These are phyloP conservation scores for Pterostichus madidus DNA, from an alignment of 2,888 invertebrate genomes.

Conservation along the genomic window DNA sequence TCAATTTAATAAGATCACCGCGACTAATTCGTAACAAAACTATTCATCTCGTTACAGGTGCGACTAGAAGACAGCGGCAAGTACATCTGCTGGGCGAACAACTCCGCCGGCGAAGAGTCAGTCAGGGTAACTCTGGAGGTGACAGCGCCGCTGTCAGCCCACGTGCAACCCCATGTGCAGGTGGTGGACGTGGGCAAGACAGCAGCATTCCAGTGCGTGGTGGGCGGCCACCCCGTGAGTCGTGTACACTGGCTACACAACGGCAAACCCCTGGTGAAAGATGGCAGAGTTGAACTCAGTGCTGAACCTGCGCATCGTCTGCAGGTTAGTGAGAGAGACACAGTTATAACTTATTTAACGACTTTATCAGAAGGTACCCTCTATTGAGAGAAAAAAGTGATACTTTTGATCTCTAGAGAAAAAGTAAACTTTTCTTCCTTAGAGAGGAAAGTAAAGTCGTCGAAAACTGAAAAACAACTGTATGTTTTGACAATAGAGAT, in stretches of 20 bases:
- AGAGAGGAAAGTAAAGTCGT: too few relatives aligned
- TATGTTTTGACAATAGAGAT: too few relatives aligned
- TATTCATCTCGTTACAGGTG: conserved; percentile 71
- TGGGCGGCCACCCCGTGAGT: conserved; percentile 91
- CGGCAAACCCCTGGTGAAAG: conserved; percentile 78
- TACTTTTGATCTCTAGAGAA: too few relatives aligned
- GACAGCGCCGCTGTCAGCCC: conserved; percentile 89
- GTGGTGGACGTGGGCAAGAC: conserved; percentile 92
- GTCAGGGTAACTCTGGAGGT: conserved; percentile 88
- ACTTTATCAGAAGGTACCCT: too few relatives aligned
- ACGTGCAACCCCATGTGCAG: conserved; percentile 87
- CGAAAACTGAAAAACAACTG: too few relatives aligned
- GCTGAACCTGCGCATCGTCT: conserved; percentile 73
- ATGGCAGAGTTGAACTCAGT: conserved; percentile 75
- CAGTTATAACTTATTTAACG: too few relatives aligned
- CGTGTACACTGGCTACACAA: conserved; percentile 90
- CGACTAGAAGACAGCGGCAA: conserved; percentile 90
- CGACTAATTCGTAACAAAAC: too few relatives aligned
- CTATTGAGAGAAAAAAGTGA: too few relatives aligned
- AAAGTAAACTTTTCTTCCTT: too few relatives aligned
- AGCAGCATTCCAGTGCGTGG: conserved; percentile 92
- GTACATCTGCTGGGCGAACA: conserved; percentile 94
- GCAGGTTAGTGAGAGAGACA: conserved; percentile 35
- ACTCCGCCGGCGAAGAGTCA: conserved; percentile 91
- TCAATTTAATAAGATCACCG: neutral